phyloP scores from a whole-genome alignment of 2,888 invertebrate genomes.

The Pheosia gnoma region DNA sequence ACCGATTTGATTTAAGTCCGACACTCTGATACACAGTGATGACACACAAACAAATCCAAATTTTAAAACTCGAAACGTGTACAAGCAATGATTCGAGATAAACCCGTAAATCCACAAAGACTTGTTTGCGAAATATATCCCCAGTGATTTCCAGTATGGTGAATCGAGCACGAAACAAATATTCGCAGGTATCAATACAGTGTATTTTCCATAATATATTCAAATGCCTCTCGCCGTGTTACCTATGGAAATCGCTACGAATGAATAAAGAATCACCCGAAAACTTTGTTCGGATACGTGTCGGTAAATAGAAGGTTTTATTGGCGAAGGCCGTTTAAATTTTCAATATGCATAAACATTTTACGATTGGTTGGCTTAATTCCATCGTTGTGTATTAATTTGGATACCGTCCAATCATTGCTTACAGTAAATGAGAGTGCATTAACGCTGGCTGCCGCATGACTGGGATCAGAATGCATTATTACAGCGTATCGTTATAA shows the following conservation, averaged over 20 bases:
- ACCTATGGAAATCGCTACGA: constrained; percentile 67
- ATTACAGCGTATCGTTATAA: neutral
- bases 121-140: constrained; percentile 56
- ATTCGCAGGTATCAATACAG: constrained; percentile 59
- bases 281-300: constrained; percentile 45
- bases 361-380: constrained; percentile 33
- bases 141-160: constrained; percentile 48
- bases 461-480: constrained; percentile 4
- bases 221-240: constrained; percentile 64
- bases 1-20: too few relatives aligned
- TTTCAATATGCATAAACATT: constrained; percentile 53
- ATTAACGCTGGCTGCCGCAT: constrained; percentile 19
- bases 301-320: constrained; percentile 43
- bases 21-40: too few relatives aligned
- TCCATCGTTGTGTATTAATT: constrained; percentile 30
- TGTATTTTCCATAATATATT: constrained; percentile 65
- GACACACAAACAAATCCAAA: too few relatives aligned
- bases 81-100: constrained; percentile 21
- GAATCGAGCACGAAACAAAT: constrained; percentile 62
- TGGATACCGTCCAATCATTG: constrained; percentile 29
- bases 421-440: constrained; percentile 22
- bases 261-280: constrained; percentile 67
- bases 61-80: too few relatives aligned
- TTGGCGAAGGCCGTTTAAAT: constrained; percentile 50
- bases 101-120: constrained; percentile 41